phyloP scores from a whole-genome alignment of 2,113 vertebrate species.

The Lichenostomus cassidix region DNA sequence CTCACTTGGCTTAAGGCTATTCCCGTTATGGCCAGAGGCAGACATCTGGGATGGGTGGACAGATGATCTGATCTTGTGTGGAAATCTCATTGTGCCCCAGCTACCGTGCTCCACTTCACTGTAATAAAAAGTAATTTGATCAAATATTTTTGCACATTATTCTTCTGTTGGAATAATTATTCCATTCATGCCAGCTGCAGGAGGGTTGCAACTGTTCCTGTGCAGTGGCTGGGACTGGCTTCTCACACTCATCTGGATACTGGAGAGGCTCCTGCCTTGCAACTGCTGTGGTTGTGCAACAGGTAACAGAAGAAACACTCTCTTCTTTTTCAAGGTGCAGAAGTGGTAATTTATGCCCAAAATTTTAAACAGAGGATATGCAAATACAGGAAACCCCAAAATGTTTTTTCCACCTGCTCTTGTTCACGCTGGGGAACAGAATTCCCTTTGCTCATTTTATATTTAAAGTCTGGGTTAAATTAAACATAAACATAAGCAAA shows the following conservation, averaged over 20 bases:
- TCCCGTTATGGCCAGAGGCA: not conserved
- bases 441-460: not conserved
- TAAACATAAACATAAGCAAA: not conserved
- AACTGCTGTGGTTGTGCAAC: not conserved
- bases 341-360: not conserved
- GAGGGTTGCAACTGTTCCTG: not conserved
- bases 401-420: not conserved
- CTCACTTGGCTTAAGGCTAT: constrained; percentile 1
- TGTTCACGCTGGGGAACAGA: not conserved
- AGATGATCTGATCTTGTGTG: not conserved
- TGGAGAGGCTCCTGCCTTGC: not conserved
- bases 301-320: not conserved
- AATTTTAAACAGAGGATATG: not conserved
- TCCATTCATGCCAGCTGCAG: not conserved
- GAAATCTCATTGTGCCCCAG: not conserved
- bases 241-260: not conserved
- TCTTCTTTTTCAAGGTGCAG: not conserved
- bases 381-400: not conserved
- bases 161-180: constrained; percentile 16
- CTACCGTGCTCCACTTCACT: accelerated
- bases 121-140: constrained; percentile 8
- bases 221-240: not conserved
- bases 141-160: not conserved
- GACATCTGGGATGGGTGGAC: not conserved
- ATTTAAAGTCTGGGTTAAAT: not conserved